Percentiles rank a stretch among this genome's conserved stretches.
These are phyloP conservation scores for Pica pica DNA, from an alignment of 2,113 vertebrate genomes.

Conservation along the genomic window DNA sequence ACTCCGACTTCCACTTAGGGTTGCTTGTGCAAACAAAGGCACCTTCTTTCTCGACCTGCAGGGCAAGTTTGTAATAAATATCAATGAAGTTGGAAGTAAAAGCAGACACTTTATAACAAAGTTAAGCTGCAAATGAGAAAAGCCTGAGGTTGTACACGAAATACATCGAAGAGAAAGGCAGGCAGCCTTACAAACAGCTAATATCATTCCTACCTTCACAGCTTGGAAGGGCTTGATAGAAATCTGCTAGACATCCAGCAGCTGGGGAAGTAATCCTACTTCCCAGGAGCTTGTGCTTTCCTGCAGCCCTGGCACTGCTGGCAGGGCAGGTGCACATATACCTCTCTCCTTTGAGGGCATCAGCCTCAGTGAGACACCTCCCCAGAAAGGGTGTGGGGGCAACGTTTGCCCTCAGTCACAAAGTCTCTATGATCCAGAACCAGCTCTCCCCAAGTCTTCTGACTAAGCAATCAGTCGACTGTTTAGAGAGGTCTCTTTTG, in stretches of 20 bases:
- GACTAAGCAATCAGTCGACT: neutral
- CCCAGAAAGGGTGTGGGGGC: neutral
- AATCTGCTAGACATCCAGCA: neutral
- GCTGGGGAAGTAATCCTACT: neutral
- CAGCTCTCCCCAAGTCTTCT: neutral
- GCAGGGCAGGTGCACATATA: neutral
- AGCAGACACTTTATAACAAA: slow-evolving; percentile 35
- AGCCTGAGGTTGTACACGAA: slow-evolving; percentile 15
- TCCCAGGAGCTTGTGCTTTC: neutral
- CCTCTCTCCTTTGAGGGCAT: neutral
- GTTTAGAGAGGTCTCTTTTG: neutral
- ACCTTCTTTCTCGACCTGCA: neutral
- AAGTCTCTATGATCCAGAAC: neutral
- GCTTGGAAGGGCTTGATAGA: neutral
- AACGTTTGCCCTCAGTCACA: neutral
- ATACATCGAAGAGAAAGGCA: neutral
- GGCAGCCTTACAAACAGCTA: neutral
- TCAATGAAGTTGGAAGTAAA: slow-evolving; percentile 31
- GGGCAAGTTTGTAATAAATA: slow-evolving; percentile 29
- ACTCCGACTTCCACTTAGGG: neutral
- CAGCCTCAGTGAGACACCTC: neutral
- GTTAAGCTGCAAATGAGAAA: slow-evolving; percentile 45
- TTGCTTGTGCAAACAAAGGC: neutral
- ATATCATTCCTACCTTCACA: neutral
- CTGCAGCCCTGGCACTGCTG: neutral